Percentiles rank a stretch among this genome's conserved stretches.
phyloP scores from a whole-genome alignment of 2,888 invertebrate species.

The Pegoplata infirma region DNA sequence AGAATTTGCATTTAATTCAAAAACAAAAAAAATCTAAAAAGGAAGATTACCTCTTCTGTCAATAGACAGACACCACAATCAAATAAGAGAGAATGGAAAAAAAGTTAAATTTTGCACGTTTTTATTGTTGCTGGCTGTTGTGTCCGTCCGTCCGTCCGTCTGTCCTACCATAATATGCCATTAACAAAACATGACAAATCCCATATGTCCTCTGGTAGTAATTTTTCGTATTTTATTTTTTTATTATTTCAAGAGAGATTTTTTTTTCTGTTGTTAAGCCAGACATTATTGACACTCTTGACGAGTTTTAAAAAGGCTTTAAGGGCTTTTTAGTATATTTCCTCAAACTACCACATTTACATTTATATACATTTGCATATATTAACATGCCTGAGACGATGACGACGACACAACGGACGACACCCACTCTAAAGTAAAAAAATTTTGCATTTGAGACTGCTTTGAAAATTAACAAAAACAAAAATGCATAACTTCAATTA shows the following conservation, averaged over 20 bases:
- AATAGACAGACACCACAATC: not conserved
- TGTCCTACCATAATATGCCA: not conserved
- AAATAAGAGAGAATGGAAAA: not conserved
- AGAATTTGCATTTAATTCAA: slow-evolving; percentile 50
- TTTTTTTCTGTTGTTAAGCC: slow-evolving; percentile 35
- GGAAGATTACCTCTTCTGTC: not conserved
- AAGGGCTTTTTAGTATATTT: slow-evolving; percentile 46
- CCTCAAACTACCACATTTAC: slow-evolving; percentile 38
- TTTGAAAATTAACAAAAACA: slow-evolving; percentile 20
- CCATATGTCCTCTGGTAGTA: slow-evolving; percentile 53
- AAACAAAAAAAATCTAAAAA: not conserved
- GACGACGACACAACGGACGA: too few species aligned
- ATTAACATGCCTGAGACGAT: slow-evolving; percentile 18
- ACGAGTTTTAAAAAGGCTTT: slow-evolving; percentile 51
- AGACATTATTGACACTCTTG: slow-evolving; percentile 63
- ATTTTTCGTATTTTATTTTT: slow-evolving; percentile 10
- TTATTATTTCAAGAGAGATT: not conserved
- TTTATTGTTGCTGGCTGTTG: not conserved
- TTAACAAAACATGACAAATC: slow-evolving; percentile 39
- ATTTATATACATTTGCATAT: slow-evolving; percentile 14
- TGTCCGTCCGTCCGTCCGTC: too few species aligned
- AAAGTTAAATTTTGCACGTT: not conserved
- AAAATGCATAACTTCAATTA: slow-evolving; percentile 46
- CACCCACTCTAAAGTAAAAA: not conserved
- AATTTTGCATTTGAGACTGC: not conserved